Evolutionary conservation across 1,140 invertebrate species (phyloP), one percentile per base, ranked within the genome.

Genomic region (Leptinotarsa lineolata): DNA sequence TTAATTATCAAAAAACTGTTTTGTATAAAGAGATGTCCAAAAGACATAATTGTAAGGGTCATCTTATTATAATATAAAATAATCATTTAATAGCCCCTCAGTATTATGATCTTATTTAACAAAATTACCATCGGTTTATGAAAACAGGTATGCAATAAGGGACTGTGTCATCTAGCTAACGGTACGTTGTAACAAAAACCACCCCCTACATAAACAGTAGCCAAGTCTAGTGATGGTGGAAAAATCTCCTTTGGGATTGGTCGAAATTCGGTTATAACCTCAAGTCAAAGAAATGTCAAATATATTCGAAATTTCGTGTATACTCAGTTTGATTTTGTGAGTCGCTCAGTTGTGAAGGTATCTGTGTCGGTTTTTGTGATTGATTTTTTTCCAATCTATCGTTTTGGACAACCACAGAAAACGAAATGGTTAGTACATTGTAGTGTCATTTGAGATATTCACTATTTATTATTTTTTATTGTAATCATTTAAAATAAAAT

Each of bases 121-220:
- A 39, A 8, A 39, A 39, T 0, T 39, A 39, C 8, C 11, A 2
- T 39, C 30, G 30, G 30, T 39, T 60, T 21, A 18, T 18, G 12
- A 18, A 60, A 20, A 67, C 65, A 67, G 65, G 65, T 39, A 67
- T 44, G 13, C 61, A 64, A 64, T 22, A 64, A 18, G 16, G 16
- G 16, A 39, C 30, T 39, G 30, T 21, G 45, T 67, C 24, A 30
- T 12, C 30, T 44, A 54, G 0, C 16, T 54, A 54, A 54, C 67
- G 67, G 48, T 68, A 68, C n/a, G 45, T 21, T 8, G 3, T 58
- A 18, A 54, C 67, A 54, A 21, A 68, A 68, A 68, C 67, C 67
- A 68, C 67, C 67, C 67, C 48, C 67, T 21, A 39, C 30, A 13
- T 66, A 39, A 66, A 66, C n/a, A 54, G 48, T 54, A 54, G 48